These are phyloP conservation scores for Ceryle rudis DNA, from an alignment of 2,797 vertebrate genomes.

Conservation along the genomic window DNA sequence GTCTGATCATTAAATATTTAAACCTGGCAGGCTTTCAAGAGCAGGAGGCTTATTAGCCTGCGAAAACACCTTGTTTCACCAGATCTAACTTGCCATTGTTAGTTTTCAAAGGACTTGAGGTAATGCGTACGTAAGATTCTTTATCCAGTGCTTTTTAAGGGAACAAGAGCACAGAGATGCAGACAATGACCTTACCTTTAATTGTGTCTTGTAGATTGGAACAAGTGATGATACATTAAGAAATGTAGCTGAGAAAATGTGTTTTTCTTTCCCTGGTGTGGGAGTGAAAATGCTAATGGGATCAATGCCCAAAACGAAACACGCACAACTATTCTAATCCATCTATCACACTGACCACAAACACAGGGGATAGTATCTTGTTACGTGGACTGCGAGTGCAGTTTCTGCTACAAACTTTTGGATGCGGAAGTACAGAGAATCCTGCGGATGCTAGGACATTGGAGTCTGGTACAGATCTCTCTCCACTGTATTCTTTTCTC, in stretches of 20 bases:
- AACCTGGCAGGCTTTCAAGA: conserved; percentile 26
- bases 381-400: neutral
- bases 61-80: neutral
- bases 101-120: neutral
- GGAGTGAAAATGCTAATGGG: neutral
- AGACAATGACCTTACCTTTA: neutral
- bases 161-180: neutral
- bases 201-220: neutral
- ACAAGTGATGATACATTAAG: neutral
- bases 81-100: neutral
- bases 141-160: neutral
- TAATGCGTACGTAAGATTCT: neutral
- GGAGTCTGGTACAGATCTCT: neutral
- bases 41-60: neutral
- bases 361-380: neutral
- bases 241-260: neutral
- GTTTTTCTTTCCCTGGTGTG: neutral
- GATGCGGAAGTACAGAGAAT: neutral
- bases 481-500: neutral
- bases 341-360: neutral
- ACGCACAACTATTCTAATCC: neutral
- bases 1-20: conserved; percentile 63
- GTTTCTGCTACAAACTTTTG: neutral
- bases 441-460: neutral
- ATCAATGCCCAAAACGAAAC: neutral